Evolutionary conservation across 2,888 invertebrate genomes (phyloP).

Genomic region (Agriopis leucophaearia): DNA sequence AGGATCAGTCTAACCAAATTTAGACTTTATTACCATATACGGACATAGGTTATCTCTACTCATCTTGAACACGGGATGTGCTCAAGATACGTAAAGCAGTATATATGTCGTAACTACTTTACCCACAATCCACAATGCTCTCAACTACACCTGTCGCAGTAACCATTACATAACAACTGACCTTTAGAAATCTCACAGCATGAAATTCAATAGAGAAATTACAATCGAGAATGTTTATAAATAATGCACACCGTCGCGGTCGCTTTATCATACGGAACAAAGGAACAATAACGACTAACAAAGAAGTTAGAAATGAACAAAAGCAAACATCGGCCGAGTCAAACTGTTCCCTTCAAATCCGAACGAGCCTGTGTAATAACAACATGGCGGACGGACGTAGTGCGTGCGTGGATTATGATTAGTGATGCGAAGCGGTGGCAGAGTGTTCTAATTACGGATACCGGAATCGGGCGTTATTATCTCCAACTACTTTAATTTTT

Average conservation of each 20-base stretch:
- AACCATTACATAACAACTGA: constrained; percentile 49
- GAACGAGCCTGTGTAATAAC: constrained; percentile 69
- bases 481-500: neutral
- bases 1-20: constrained; percentile 64
- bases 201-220: constrained; percentile 52
- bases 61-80: constrained; percentile 4
- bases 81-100: too few species aligned
- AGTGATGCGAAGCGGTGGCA: constrained; percentile 57
- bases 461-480: constrained; percentile 47
- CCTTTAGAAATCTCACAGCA: constrained; percentile 53
- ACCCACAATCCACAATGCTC: constrained; percentile 53
- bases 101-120: constrained; percentile 29
- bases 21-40: constrained; percentile 64
- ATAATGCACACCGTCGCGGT: constrained; percentile 63
- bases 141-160: constrained; percentile 52
- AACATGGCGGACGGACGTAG: constrained; percentile 66
- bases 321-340: constrained; percentile 72
- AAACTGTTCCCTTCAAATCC: constrained; percentile 67
- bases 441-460: constrained; percentile 62
- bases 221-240: constrained; percentile 75
- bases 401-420: constrained; percentile 57
- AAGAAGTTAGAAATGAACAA: constrained; percentile 80
- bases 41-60: constrained; percentile 55
- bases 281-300: constrained; percentile 77
- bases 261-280: constrained; percentile 74